Evolutionary conservation across 2,888 invertebrate genomes (phyloP).

Genomic region (Hyppa rectilinea): DNA sequence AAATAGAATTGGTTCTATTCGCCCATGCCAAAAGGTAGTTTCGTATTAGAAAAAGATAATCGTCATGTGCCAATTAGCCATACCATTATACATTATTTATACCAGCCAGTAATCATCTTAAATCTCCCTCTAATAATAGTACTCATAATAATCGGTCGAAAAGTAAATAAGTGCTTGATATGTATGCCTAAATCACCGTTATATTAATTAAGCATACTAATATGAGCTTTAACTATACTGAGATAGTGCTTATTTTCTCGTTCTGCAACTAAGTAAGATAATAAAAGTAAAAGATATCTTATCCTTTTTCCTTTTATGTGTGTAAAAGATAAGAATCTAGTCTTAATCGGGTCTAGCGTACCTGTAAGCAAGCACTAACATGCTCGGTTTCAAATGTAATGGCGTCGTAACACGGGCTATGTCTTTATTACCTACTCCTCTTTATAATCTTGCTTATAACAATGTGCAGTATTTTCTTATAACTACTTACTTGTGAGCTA

Average conservation of each 20-base stretch:
- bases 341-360: slow-evolving; percentile 43
- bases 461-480: slow-evolving; percentile 22
- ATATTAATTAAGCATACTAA: slow-evolving; percentile 18
- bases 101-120: background rate
- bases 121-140: background rate
- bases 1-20: no score
- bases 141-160: background rate
- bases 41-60: background rate
- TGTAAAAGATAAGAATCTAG: slow-evolving; percentile 42
- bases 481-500: slow-evolving; percentile 10
- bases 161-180: background rate
- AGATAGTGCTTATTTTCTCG: slow-evolving; percentile 2
- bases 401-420: slow-evolving; percentile 25
- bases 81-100: no score
- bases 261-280: slow-evolving; percentile 8
- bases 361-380: slow-evolving; percentile 40
- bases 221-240: background rate
- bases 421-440: slow-evolving; percentile 28
- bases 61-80: background rate
- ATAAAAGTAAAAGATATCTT: slow-evolving; percentile 31
- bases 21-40: no score
- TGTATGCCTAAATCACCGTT: background rate
- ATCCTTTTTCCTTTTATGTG: slow-evolving; percentile 31
- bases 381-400: slow-evolving; percentile 44
- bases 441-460: slow-evolving; percentile 26